phyloP scores from a whole-genome alignment of 2,888 invertebrate species.

The Hymenopus coronatus region DNA sequence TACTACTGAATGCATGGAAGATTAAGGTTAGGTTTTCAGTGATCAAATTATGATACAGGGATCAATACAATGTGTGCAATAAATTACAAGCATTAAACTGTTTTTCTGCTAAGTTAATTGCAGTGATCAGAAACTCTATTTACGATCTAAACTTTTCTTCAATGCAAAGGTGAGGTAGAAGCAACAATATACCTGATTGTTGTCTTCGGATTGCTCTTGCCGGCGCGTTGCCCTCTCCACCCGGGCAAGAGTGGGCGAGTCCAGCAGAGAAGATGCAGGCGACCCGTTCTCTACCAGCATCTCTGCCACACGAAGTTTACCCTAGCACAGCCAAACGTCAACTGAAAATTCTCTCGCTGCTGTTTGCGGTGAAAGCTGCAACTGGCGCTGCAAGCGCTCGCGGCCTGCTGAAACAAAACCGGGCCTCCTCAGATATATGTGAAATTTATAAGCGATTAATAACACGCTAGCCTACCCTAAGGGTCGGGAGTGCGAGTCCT shows the following conservation, averaged over 20 bases:
- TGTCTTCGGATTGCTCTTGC: background rate
- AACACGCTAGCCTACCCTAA: background rate
- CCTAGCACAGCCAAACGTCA: background rate
- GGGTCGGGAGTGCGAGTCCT: background rate
- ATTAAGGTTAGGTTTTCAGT: too few relatives aligned
- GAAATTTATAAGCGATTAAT: background rate
- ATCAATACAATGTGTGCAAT: too few relatives aligned
- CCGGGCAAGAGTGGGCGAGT: slow-evolving; percentile 59
- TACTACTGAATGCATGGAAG: too few relatives aligned
- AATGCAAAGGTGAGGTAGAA: too few relatives aligned
- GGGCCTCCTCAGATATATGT: background rate
- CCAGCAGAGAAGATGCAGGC: slow-evolving; percentile 52
- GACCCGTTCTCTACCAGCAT: slow-evolving; percentile 31
- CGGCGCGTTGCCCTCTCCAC: slow-evolving; percentile 54
- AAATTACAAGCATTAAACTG: too few relatives aligned
- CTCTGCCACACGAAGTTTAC: background rate
- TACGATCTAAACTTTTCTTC: too few relatives aligned
- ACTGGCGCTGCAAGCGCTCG: background rate
- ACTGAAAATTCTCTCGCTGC: background rate
- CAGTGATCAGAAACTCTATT: too few relatives aligned
- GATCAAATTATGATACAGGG: too few relatives aligned
- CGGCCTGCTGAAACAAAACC: background rate
- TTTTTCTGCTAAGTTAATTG: too few relatives aligned
- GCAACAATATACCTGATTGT: background rate
- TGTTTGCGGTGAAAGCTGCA: background rate